phyloP scores from a whole-genome alignment of 2,113 vertebrate species.

The Choloepus hoffmanni region DNA sequence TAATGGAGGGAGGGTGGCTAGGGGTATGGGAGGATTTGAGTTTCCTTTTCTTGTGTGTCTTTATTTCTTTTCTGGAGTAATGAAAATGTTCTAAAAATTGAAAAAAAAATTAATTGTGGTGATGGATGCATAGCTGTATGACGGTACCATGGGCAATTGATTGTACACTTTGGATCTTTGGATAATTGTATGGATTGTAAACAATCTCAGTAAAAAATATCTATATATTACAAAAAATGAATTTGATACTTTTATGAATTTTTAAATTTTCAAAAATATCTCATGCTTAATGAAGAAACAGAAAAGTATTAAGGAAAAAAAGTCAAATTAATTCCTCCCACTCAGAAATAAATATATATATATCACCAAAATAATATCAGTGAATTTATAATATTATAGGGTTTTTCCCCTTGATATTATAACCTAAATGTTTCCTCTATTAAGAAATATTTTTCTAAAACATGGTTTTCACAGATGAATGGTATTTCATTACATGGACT shows the following conservation, averaged over 20 bases:
- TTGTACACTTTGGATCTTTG: no score
- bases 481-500: not conserved
- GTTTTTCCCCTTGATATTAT: not conserved
- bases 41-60: no score
- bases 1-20: no score
- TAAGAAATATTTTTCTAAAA: conserved; percentile 9
- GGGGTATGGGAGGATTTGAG: no score
- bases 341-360: not conserved
- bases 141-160: no score
- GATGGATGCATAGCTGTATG: no score
- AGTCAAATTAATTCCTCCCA: not conserved
- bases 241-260: not conserved
- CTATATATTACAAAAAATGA: no score
- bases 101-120: no score
- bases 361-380: not conserved
- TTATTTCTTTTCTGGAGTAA: no score
- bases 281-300: not conserved
- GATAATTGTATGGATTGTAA: no score
- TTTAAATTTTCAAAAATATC: not conserved
- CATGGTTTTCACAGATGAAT: not conserved
- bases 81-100: no score
- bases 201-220: no score
- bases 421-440: not conserved
- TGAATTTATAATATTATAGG: not conserved
- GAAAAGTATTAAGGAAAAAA: not conserved